Conservation (phyloP, 92 coral and sea anemone genomes). For the Metridium senile region DNA sequence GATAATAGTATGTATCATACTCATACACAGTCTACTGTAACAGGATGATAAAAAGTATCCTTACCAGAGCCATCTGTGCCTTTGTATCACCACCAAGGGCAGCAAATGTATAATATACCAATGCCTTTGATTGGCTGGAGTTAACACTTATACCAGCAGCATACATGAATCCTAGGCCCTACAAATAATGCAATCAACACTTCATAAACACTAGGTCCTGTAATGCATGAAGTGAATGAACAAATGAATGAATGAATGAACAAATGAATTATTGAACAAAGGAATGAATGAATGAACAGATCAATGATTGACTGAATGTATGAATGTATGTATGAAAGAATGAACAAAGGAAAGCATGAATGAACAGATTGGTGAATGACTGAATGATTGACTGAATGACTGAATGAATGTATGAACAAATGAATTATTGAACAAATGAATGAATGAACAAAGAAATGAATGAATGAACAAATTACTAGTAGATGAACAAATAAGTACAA, state of each 20-base stretch:
- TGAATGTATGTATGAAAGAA: not conserved
- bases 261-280: too few species aligned
- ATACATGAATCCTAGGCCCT: constrained; percentile 94
- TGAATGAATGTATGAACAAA: not conserved
- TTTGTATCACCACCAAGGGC: constrained; percentile 89
- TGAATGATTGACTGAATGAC: not conserved
- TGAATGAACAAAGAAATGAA: not conserved
- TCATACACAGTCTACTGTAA: too few species aligned
- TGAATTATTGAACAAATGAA: not conserved
- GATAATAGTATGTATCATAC: too few species aligned
- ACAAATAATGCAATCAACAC: not conserved
- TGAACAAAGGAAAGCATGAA: too few species aligned
- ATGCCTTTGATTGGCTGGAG: constrained; percentile 94
- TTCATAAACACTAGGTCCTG: too few species aligned
- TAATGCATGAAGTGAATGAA: not conserved
- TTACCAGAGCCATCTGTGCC: constrained; percentile 97
- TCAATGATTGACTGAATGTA: too few species aligned
- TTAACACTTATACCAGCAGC: constrained; percentile 92
- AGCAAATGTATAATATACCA: constrained; percentile 92
- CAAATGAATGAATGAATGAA: too few species aligned
- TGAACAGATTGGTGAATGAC: not conserved
- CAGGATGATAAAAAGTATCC: constrained; percentile 16
- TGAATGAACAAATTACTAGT: not conserved
- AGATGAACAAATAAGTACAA: not conserved
- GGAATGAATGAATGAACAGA: not conserved